Evolutionary conservation across 2,113 vertebrate genomes (phyloP), one percentile per base, ranked within the genome.

Genomic region (Erythrocercus mccallii): DNA sequence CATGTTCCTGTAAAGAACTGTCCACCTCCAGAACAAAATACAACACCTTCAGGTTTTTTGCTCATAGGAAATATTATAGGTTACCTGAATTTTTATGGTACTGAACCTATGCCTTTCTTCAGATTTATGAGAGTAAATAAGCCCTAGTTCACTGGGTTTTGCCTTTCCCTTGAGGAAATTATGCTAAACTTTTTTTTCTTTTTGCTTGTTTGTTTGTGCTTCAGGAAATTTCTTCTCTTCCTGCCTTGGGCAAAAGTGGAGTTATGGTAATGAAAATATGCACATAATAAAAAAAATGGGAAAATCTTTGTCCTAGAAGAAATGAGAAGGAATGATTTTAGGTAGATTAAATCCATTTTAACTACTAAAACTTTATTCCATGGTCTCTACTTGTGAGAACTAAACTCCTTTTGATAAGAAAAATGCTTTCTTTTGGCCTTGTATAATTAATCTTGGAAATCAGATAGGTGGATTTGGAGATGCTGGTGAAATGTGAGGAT

Each of bases 171-270:
- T 62, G 61, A 73, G 56, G 38, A 77, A 88, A 90, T 77, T 9
- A 27, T 45, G 33, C 33, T 57, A 51, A 91, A 21, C 11, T 33
- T 22, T n/a, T 50, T 37, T 35, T 37, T 76, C 76, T 77, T 64
- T 27, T 37, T 23, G 2, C 2, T 65, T 81, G 27, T 21, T 84
- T 94, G 78, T 83, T 94, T 95, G 51, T 77, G 56, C 85, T 96
- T 86, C 88, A 88, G 90, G 85, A 92, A 89, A 90, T 76, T 44
- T 94, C 27, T 82, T 93, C n/a, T 83, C 56, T 76, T 94, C 37
- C n/a, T 88, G 77, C 86, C 71, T 66, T 79, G 33, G 78, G 83
- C 78, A 87, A 79, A 94, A 87, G 51, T 61, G 28, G 47, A 58
- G 48, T 80, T 88, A 58, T 27, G 14, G 76, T 78, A 88, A 81